Evolutionary conservation across 1,140 invertebrate genomes (phyloP).

Genomic region (Papilio polyxenes): DNA sequence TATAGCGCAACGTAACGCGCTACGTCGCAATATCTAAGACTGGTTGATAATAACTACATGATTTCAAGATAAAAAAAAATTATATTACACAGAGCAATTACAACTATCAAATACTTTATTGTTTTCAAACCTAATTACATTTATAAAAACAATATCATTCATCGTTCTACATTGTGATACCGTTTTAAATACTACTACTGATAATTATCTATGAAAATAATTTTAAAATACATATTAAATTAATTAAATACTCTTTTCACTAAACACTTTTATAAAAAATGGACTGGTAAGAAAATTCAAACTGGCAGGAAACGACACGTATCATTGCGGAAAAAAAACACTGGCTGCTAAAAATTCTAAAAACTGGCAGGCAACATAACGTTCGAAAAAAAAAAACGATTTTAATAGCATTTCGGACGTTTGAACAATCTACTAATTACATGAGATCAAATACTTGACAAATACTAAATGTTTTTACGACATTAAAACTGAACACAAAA

Average conservation of each 20-base stretch:
- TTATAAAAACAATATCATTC: conserved; percentile 12
- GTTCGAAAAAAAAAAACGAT: too few species aligned
- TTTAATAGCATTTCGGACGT: too few species aligned
- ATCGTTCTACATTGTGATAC: conserved; percentile 11
- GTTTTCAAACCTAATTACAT: conserved; percentile 1
- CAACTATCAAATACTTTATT: conserved; percentile 3
- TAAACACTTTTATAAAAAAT: background rate
- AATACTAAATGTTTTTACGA: background rate
- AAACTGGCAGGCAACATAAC: too few species aligned
- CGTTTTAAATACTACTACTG: background rate
- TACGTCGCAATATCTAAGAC: background rate
- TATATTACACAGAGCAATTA: background rate
- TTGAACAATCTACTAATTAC: background rate
- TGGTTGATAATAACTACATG: conserved; percentile 19
- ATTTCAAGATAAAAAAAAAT: conserved; percentile 11
- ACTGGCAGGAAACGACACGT: background rate
- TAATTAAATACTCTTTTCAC: background rate
- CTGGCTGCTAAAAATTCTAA: background rate
- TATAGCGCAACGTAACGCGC: background rate
- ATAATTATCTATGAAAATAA: background rate
- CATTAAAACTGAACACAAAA: background rate
- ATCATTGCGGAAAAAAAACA: background rate
- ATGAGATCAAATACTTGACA: background rate
- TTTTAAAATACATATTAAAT: background rate
- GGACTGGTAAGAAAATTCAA: background rate